Conservation (phyloP, 1,140 invertebrate species). For the Brachionus sp. region DNA sequence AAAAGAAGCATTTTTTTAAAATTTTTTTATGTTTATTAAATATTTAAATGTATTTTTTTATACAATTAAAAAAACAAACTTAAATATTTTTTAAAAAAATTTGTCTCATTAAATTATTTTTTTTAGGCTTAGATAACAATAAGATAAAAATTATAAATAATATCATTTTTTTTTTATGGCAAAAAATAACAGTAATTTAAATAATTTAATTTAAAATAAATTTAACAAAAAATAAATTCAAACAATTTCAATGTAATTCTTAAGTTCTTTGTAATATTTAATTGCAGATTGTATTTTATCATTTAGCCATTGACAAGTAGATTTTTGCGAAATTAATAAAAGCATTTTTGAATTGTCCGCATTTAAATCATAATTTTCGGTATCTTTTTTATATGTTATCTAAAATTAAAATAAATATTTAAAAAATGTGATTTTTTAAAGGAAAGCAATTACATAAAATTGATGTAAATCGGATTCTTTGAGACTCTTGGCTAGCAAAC, state of each 20-base stretch:
- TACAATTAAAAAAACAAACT: too few relatives aligned
- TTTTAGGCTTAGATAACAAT: background rate
- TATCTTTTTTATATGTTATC: background rate
- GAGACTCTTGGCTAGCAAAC: background rate
- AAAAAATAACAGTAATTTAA: background rate
- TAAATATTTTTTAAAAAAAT: too few relatives aligned
- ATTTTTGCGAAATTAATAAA: background rate
- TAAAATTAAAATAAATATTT: too few relatives aligned
- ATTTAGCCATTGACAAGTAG: background rate
- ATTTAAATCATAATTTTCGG: background rate
- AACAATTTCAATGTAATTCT: background rate
- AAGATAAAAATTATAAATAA: background rate
- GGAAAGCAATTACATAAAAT: background rate
- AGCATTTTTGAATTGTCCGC: background rate
- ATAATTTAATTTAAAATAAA: background rate
- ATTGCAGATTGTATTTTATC: conserved; percentile 19
- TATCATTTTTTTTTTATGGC: background rate
- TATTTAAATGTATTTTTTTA: too few relatives aligned
- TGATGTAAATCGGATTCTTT: background rate
- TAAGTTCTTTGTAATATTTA: conserved; percentile 24
- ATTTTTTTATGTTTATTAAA: too few relatives aligned
- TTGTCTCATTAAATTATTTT: too few relatives aligned
- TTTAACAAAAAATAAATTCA: background rate
- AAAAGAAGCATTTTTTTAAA: too few relatives aligned
- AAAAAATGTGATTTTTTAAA: too few relatives aligned